phyloP scores from a whole-genome alignment of 2,113 vertebrate genomes.

The Apeltes quadracus region DNA sequence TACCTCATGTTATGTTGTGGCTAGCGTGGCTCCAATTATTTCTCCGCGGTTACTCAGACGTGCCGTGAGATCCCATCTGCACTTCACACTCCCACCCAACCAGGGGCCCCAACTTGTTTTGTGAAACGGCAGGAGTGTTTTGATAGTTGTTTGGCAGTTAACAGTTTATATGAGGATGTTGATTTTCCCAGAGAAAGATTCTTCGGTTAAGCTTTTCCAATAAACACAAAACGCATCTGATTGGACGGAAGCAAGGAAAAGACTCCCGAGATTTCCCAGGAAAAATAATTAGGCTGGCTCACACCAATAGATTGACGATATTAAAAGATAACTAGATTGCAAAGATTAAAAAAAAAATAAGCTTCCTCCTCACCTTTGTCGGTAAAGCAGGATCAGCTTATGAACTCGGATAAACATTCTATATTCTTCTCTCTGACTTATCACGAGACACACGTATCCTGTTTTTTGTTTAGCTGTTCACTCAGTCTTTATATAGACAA shows the following conservation, averaged over 20 bases:
- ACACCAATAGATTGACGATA: background rate
- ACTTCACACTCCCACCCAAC: slow-evolving; percentile 51
- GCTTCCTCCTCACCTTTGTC: background rate
- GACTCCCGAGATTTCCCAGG: slow-evolving; percentile 19
- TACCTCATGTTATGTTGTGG: slow-evolving; percentile 65
- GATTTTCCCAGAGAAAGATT: slow-evolving; percentile 60
- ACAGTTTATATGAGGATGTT: slow-evolving; percentile 30
- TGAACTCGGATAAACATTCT: slow-evolving; percentile 1
- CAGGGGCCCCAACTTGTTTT: slow-evolving; percentile 49
- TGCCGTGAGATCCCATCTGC: slow-evolving; percentile 38
- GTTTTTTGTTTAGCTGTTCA: slow-evolving; percentile 8
- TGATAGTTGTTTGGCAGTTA: slow-evolving; percentile 39
- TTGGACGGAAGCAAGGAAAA: slow-evolving; percentile 30
- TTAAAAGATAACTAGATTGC: background rate
- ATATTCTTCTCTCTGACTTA: slow-evolving; percentile 12
- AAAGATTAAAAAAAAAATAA: background rate
- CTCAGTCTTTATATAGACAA: slow-evolving; percentile 28
- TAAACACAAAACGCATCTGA: slow-evolving; percentile 49
- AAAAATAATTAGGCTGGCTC: background rate
- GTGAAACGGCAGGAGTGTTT: slow-evolving; percentile 60
- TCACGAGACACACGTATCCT: background rate
- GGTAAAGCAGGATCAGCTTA: background rate
- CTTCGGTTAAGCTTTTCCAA: slow-evolving; percentile 27
- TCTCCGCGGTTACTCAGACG: slow-evolving; percentile 24
- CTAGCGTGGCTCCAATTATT: slow-evolving; percentile 57